Evolutionary conservation across 2,797 vertebrate species (phyloP).

Genomic region (Peromyscus attwateri): DNA sequence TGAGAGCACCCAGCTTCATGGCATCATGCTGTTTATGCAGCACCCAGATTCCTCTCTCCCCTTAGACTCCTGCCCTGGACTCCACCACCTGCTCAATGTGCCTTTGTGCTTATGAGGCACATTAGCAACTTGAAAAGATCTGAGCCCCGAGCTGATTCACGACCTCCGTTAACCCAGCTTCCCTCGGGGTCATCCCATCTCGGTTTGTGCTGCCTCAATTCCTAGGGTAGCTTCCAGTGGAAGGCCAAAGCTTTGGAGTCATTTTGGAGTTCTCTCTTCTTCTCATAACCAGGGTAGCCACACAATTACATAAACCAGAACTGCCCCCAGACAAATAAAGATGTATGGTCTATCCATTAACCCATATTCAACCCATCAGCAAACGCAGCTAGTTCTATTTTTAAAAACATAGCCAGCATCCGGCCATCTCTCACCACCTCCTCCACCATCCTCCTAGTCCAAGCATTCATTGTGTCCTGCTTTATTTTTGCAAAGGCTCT

Average conservation of each 20-base stretch:
- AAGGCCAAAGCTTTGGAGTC: neutral
- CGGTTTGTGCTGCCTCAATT: accelerated
- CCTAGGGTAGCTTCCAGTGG: neutral
- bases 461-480: neutral
- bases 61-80: too few relatives aligned
- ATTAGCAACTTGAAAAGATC: neutral
- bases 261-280: neutral
- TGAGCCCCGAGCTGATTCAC: neutral
- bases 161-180: neutral
- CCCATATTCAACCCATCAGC: conserved; percentile 29
- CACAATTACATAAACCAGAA: conserved; percentile 27
- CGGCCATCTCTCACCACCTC: conserved; percentile 20
- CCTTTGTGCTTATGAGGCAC: neutral
- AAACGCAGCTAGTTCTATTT: neutral
- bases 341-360: conserved; percentile 41
- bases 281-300: neutral
- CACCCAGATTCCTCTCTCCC: neutral
- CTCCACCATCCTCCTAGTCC: neutral
- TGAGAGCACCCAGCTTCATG: neutral
- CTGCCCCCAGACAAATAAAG: conserved; percentile 11
- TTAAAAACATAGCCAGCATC: neutral
- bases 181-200: accelerated
- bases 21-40: neutral
- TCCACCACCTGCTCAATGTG: neutral
- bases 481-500: conserved; percentile 54